A percentile compares a stretch with the other conserved stretches of the same genome.
Conservation (phyloP, 2,797 vertebrate genomes). For the Tympanoctomys barrerae region DNA sequence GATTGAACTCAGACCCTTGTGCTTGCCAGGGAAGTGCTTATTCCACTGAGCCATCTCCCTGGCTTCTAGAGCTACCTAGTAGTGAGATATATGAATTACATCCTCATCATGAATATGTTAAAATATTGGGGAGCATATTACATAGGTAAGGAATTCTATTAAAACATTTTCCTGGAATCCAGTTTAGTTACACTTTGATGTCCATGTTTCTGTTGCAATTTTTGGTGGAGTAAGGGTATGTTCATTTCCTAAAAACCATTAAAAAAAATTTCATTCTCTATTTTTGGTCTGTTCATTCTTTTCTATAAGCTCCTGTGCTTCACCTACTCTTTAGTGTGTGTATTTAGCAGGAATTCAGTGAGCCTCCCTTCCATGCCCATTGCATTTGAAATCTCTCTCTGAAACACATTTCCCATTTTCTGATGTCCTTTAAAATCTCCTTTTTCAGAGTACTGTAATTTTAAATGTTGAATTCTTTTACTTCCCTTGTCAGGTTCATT, state of each 20-base stretch:
- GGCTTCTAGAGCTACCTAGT: background rate
- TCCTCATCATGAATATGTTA: background rate
- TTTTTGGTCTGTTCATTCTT: background rate
- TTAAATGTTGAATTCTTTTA: background rate
- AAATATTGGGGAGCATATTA: background rate
- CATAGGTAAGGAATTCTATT: background rate
- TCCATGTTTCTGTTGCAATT: background rate
- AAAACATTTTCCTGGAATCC: background rate
- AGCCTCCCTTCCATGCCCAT: background rate
- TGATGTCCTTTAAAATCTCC: background rate
- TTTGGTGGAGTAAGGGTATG: background rate
- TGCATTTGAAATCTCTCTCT: background rate
- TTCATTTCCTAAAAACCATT: background rate
- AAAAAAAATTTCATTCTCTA: background rate
- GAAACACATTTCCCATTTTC: background rate
- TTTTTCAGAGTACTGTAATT: background rate
- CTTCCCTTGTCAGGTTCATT: background rate
- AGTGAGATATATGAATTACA: background rate
- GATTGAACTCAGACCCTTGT: no score
- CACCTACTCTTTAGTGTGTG: background rate
- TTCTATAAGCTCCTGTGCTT: background rate
- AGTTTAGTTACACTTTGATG: background rate
- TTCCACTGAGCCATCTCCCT: no score
- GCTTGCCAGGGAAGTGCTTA: no score
- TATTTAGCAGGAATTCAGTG: background rate